These are phyloP conservation scores for Lonchura striata DNA, from an alignment of 2,113 vertebrate genomes.

Conservation along the genomic window DNA sequence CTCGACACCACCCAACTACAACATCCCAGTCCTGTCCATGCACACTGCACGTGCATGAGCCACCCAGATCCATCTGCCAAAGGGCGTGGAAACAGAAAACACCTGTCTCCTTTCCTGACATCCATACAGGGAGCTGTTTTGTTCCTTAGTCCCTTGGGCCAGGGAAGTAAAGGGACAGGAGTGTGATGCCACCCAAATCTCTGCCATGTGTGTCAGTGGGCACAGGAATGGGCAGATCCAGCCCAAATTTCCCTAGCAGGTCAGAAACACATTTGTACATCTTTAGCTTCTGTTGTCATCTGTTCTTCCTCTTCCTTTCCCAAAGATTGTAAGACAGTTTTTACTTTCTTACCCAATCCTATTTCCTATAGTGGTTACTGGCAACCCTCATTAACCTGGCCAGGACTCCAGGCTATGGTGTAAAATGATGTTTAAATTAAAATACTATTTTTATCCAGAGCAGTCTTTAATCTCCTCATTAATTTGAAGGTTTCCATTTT, in stretches of 20 bases:
- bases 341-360: slow-evolving; percentile 1
- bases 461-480: background rate
- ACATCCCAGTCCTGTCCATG: background rate
- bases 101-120: background rate
- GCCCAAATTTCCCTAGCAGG: background rate
- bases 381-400: background rate
- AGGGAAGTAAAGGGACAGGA: background rate
- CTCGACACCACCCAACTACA: background rate
- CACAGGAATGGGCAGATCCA: background rate
- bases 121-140: background rate
- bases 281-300: background rate
- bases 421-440: background rate
- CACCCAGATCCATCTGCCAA: background rate
- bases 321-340: background rate
- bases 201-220: background rate
- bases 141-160: background rate
- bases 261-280: background rate
- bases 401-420: background rate
- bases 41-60: background rate
- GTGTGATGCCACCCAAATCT: fast-evolving
- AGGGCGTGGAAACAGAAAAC: background rate
- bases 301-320: slow-evolving; percentile 33
- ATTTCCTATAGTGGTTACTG: background rate
- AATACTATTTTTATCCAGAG: background rate
- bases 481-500: background rate